Conservation (phyloP, 2,113 vertebrate species). For the Opisthocomus hoazin region DNA sequence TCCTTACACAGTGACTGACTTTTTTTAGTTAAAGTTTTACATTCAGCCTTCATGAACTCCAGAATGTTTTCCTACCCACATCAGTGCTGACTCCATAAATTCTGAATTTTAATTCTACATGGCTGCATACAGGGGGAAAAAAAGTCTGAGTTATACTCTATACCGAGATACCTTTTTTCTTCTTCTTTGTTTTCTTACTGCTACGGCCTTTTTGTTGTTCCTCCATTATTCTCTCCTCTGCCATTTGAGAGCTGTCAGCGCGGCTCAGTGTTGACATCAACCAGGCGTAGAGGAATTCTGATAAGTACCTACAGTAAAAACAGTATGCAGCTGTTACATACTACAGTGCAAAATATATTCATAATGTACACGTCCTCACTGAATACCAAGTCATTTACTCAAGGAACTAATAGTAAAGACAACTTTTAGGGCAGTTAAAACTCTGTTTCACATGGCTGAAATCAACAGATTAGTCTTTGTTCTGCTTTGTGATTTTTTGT, state of each 20-base stretch:
- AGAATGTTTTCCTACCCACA: not conserved
- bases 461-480: not conserved
- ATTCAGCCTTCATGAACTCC: not conserved
- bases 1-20: fast-evolving
- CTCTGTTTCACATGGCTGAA: not conserved
- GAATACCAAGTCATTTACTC: not conserved
- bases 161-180: constrained; percentile 88
- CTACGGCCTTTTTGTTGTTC: constrained; percentile 96
- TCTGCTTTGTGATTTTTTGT: not conserved
- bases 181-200: constrained; percentile 98
- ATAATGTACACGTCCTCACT: fast-evolving
- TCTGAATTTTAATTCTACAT: not conserved
- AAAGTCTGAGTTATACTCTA: not conserved
- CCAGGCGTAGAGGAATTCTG: constrained; percentile 97
- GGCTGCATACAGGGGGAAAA: not conserved
- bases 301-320: constrained; percentile 84
- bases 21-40: not conserved
- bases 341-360: fast-evolving
- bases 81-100: not conserved
- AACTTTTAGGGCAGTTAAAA: not conserved
- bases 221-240: constrained; percentile 94
- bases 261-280: constrained; percentile 97
- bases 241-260: constrained; percentile 96
- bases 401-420: not conserved
- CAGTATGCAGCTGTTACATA: fast-evolving